Base-by-base conservation (phyloP, 2,797 vertebrate genomes). In the Sitta carolinensis region DNA sequence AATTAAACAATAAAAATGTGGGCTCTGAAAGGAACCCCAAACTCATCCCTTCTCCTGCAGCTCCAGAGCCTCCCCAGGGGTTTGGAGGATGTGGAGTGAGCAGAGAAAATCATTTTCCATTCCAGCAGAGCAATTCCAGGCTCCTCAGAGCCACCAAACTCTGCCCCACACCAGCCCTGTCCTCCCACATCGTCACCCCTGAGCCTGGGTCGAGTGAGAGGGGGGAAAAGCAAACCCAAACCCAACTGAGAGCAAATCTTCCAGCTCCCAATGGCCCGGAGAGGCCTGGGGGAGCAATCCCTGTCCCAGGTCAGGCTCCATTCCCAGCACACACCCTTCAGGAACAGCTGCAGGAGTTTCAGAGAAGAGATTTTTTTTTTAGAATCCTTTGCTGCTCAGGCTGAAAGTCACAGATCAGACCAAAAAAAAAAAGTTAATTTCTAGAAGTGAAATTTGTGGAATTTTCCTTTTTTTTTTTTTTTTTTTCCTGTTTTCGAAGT, bases 321-420 rank as follows among this genome's bases (percentile, higher is more conserved):
- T 14, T 61, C 62, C 26, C 77, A 51, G 57, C 78, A 76, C 58
- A n/a, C 11, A 4, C 38, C 19, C 89, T 67, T 68, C 87, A 30
- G 63, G 4, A 36, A 78, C 0, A 27, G 69, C 18, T 73, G 67
- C 47, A 47, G 87, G 66, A 22, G 59, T 30, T 88, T 63, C 7
- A 63, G 19, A 58, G 88, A n/a, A 84, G 83, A 87, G 70, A 61
- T 9, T 55, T 54, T 9, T 55, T 54, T 2, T 36, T 36, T 36
- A 36, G 34, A 51, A 52, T 87, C 62, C 70, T 90, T 83, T 26
- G 59, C 13, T 76, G 93, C 76, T 79, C n/a, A 23, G 76, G 93
- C 51, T 91, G 93, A 93, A 82, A 92, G 11, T 51, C 40, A 51
- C 48, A 79, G 55, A 38, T 52, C 20, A 25, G 48, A 77, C 48